Evolutionary conservation across 2,113 vertebrate genomes (phyloP), one percentile per base, ranked within the genome.

Genomic region (Pygoscelis adeliae): DNA sequence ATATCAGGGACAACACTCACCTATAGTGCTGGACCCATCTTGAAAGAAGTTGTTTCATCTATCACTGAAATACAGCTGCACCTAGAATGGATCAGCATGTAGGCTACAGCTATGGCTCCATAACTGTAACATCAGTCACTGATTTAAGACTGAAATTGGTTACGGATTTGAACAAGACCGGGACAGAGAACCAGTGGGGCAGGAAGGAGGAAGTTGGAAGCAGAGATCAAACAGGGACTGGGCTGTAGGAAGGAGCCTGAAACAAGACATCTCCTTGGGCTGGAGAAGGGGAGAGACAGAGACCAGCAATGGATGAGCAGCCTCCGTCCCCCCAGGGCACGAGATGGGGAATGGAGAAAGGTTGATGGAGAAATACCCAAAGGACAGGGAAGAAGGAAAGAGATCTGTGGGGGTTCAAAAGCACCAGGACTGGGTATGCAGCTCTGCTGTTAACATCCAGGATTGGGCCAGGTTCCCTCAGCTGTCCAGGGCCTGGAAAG

Each of bases 41-140:
- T 55, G 25, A 30, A 88, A 55, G 32, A 32, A 70, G 12, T 13
- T 89, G 40, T 76, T 56, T 40, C 42, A n/a, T 58, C 38, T 73
- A 0, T 23, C 26, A 47, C 22, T 62, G 44, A 86, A 58, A 78
- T 44, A 27, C 22, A 55, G 19, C 42, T 1, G 0, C 0, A 0
- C 15, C 36, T 49, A 25, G 21, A 5, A 14, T 3, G 10, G 61
- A 40, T 62, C 65, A 38, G 13, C 12, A 15, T 4, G 4, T 10
- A 49, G 17, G 19, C 19, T 42, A 55, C 5, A 7, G 40, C 20
- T 40, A 34, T 5, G 8, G 20, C 21, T 66, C 19, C 6, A 0
- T 8, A 65, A 5, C 18, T 6, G 2, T 34, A 83, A 6, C 13
- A 73, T 38, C 0, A 0, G 23, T 23, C 21, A 15, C 67, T 70